Evolutionary conservation across 2,797 vertebrate species (phyloP).

Genomic region (Tauraco hartlaubi): DNA sequence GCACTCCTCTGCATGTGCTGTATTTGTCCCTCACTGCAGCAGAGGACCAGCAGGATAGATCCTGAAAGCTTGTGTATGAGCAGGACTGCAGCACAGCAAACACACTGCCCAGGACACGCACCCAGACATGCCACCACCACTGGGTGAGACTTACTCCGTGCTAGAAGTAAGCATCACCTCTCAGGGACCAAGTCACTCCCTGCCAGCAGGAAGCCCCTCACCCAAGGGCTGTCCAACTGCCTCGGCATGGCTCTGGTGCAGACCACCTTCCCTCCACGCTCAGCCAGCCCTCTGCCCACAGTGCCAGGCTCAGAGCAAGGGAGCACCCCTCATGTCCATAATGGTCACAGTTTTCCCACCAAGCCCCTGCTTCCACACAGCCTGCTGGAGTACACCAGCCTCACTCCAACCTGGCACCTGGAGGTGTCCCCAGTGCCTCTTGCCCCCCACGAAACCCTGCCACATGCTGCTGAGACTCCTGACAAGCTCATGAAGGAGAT

Average conservation of each 20-base stretch:
- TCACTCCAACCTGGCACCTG: not conserved
- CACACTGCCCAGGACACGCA: not conserved
- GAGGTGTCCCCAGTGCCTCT: not conserved
- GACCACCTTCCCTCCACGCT: not conserved
- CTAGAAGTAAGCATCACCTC: not conserved
- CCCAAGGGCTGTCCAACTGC: not conserved
- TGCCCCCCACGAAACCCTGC: not conserved
- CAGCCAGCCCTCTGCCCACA: not conserved
- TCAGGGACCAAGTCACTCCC: not conserved
- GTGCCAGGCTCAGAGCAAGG: not conserved
- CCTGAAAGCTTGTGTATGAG: not conserved
- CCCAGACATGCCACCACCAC: not conserved
- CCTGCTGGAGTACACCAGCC: not conserved
- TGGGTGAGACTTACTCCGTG: fast-evolving
- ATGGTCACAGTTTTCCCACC: not conserved
- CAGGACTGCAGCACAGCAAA: not conserved
- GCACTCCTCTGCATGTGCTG: not conserved
- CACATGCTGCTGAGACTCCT: not conserved
- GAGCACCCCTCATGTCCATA: not conserved
- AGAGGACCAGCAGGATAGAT: not conserved
- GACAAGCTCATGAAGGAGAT: not conserved
- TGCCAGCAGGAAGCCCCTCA: not conserved
- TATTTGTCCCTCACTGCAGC: not conserved
- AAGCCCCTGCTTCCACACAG: not conserved
- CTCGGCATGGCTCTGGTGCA: not conserved